Evolutionary conservation across 2,888 invertebrate species (phyloP).

Genomic region (Acanthopleura granulata): DNA sequence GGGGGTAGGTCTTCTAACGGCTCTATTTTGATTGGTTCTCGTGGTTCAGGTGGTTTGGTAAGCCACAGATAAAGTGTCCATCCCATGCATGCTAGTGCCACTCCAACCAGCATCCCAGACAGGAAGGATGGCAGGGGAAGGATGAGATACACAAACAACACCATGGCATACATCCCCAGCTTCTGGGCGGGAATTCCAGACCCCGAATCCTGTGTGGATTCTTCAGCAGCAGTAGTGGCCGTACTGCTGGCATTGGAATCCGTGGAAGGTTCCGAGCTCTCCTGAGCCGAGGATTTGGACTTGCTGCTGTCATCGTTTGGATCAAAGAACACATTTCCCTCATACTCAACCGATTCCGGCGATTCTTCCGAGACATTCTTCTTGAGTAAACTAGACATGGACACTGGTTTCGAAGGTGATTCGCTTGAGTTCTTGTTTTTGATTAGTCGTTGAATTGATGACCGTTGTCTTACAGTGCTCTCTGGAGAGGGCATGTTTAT

Average conservation of each 20-base stretch:
- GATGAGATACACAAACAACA: conserved; percentile 51
- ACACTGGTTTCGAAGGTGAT: conserved; percentile 32
- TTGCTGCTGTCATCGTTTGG: background rate
- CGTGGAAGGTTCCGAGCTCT: background rate
- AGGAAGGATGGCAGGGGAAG: conserved; percentile 61
- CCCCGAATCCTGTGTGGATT: background rate
- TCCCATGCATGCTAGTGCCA: conserved; percentile 40
- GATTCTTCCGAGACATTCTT: conserved; percentile 22
- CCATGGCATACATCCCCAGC: conserved; percentile 30
- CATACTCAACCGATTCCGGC: conserved; percentile 8
- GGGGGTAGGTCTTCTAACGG: conserved; percentile 54
- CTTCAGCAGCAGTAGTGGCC: background rate
- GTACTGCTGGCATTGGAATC: background rate
- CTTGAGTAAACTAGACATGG: conserved; percentile 38
- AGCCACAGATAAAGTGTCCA: conserved; percentile 52
- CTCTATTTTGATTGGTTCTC: conserved; percentile 40
- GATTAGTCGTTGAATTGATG: conserved; percentile 18
- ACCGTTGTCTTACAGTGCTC: conserved; percentile 21
- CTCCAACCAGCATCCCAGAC: conserved; percentile 56
- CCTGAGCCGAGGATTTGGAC: background rate
- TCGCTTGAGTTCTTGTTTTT: conserved; percentile 20
- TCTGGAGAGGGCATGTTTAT: conserved; percentile 26
- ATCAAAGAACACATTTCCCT: conserved; percentile 13
- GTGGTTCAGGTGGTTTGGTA: conserved; percentile 40
- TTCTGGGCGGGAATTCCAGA: conserved; percentile 33